Base-by-base conservation (phyloP, 2,797 vertebrate species). In the Cottoperca gobio region DNA sequence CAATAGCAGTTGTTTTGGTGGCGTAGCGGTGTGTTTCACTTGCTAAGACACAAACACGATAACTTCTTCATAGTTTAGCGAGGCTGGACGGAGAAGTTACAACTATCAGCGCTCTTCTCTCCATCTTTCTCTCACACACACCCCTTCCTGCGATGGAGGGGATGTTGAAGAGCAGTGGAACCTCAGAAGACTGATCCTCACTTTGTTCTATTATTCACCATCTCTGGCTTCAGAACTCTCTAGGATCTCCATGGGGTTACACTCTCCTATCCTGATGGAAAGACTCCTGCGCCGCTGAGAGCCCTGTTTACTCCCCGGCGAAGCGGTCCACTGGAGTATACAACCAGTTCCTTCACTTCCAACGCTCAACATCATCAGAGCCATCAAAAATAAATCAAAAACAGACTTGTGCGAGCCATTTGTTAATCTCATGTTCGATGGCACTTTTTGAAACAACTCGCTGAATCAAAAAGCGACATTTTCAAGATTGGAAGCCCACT, bases 161-260 rank as follows among this genome's bases (percentile, higher is more conserved):
- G 88, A 84, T 91, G 86, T 64, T 87, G 91, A 93, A 94, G 89
- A 93, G 90, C 89, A 89, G 89, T 72, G 85, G 91, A 94, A 89
- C 87, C 94, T 95, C 94, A 86, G 93, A 93, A 95, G 94, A 89
- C 91, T 82, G 82, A 53, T 94, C 85, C 92, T 87, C 88, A 93
- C 95, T 96, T 96, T 96, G 95, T 96, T 96, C 94, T 95, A 96
- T 96, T 95, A 96, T 96, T 96, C 94, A 96, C 93, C 82, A 95
- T 88, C 87, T 89, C 86, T 72, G 89, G 93, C 94, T 94, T 95
- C 88, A 95, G 92, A 95, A 93, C 92, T 92, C 90, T 87, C 89
- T 87, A 83, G 88, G 88, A 93, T 93, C 92, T 94, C 91, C 62
- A 71, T 69, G 89, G 93, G 93, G 87, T 84, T 90, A 77, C 78